phyloP scores from a whole-genome alignment of 2,113 vertebrate species.

The Paratilapia polleni region DNA sequence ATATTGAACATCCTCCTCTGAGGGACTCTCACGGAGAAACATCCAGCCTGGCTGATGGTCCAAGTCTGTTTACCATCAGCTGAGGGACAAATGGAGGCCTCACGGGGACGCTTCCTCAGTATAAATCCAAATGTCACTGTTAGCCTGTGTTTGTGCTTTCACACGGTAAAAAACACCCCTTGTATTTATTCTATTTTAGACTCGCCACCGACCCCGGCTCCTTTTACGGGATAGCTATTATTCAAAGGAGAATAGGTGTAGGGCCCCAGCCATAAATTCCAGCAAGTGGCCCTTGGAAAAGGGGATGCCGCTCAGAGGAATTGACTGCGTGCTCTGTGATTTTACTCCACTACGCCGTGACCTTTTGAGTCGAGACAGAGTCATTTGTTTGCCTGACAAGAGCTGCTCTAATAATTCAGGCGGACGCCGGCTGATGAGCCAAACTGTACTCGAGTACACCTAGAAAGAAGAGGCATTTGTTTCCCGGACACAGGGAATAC shows the following conservation, averaged over 20 bases:
- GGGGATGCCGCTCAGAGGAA: constrained; percentile 27
- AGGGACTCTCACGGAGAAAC: neutral
- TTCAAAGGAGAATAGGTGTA: constrained; percentile 68
- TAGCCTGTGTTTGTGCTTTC: constrained; percentile 54
- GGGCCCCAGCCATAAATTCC: constrained; percentile 71
- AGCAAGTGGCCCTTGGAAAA: constrained; percentile 66
- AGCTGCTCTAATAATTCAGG: constrained; percentile 72
- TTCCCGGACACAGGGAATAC: constrained; percentile 27
- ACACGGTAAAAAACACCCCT: constrained; percentile 51
- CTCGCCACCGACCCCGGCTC: constrained; percentile 43
- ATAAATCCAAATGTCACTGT: constrained; percentile 69
- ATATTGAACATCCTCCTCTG: constrained; percentile 63
- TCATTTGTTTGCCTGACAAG: constrained; percentile 77
- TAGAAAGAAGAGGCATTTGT: constrained; percentile 40
- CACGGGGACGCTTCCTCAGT: neutral
- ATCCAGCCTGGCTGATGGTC: neutral
- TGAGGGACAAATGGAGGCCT: neutral
- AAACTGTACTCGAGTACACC: constrained; percentile 49
- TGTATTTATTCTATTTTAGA: constrained; percentile 57
- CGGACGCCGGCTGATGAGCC: constrained; percentile 62
- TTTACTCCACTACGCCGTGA: constrained; percentile 64
- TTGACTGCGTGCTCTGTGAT: constrained; percentile 68
- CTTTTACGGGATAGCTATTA: constrained; percentile 68
- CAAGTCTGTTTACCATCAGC: neutral
- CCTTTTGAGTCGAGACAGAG: constrained; percentile 74